Evolutionary conservation across 2,797 vertebrate species (phyloP), one percentile per base, ranked within the genome.

Genomic region (Characodon lateralis): DNA sequence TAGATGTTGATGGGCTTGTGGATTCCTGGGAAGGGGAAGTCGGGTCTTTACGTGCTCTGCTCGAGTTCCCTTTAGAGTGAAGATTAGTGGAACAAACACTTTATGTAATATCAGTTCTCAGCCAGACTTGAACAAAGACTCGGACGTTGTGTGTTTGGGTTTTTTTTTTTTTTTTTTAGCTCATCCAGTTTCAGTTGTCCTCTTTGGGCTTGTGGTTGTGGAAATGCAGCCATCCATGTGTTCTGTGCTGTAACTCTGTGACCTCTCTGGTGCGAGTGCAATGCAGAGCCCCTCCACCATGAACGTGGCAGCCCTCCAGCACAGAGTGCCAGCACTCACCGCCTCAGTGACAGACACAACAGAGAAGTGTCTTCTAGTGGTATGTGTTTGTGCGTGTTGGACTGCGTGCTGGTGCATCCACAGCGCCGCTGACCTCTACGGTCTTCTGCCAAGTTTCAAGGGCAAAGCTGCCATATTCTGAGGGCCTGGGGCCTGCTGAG

Each of bases 391-490:
- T 2, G 0, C 1, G 59, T 16, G 31, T 39, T 7, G 18, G 51
- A 78, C 56, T 24, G 76, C 70, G 53, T 35, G 77, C 71, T 73
- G 7, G 24, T 81, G 71, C 50, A 10, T 46, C 41, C 78, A 48
- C 63, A 72, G 48, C 0, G 6, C 3, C 63, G 71, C 31, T 9
- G 5, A 74, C 56, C 59, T 51, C 5, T 48, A 9, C 65, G 5
- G 71, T 31, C 71, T 20, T 39, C 73, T 69, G 88, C 83, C 80
- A 85, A 35, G 53, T 71, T 78, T 86, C 78, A 88, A 90, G 87
- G 88, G 56, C 83, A 83, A 71, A 84, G n/a, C 58, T 43, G 5
- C 71, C 14, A 18, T 66, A 20, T 61, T 70, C 41, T 41, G 35
- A 41, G 53, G 8, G 41, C 50, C 8, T 6, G 31, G 9, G 5